These are phyloP conservation scores for Pteronura brasiliensis DNA, from an alignment of 2,113 vertebrate genomes.

Conservation along the genomic window DNA sequence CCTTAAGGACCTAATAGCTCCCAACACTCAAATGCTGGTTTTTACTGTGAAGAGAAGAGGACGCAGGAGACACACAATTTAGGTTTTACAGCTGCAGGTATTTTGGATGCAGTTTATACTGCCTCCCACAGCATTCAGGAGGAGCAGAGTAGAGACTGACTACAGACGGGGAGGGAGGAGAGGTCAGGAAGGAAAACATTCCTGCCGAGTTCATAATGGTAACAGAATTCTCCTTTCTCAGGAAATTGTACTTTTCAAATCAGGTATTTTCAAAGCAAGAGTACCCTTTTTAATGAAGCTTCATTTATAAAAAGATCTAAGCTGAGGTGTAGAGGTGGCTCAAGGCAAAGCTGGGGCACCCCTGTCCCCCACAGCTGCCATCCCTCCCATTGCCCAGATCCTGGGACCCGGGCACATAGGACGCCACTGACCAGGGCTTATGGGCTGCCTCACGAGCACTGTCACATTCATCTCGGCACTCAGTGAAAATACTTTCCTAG, in stretches of 20 bases:
- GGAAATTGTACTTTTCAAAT: neutral
- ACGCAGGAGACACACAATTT: constrained; percentile 20
- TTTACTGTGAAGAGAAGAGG: neutral
- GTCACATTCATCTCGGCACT: neutral
- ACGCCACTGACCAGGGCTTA: neutral
- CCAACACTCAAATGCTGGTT: neutral
- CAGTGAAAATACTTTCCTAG: neutral
- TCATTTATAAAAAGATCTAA: neutral
- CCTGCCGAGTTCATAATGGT: accelerated
- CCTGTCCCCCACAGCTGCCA: no score
- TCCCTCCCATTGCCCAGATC: accelerated
- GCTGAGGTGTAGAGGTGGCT: neutral
- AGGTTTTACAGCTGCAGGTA: constrained; percentile 10
- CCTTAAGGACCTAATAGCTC: neutral
- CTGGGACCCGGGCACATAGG: neutral
- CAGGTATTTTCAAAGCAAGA: neutral
- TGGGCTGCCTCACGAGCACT: no score
- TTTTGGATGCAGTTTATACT: neutral
- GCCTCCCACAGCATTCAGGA: neutral
- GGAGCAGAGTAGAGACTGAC: neutral
- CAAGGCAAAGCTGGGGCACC: no score
- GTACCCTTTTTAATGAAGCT: neutral
- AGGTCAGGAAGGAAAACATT: neutral
- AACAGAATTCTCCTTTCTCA: neutral
- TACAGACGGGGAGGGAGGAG: neutral